Conservation (phyloP, 2,888 invertebrate species). For the Acleris sparsana region DNA sequence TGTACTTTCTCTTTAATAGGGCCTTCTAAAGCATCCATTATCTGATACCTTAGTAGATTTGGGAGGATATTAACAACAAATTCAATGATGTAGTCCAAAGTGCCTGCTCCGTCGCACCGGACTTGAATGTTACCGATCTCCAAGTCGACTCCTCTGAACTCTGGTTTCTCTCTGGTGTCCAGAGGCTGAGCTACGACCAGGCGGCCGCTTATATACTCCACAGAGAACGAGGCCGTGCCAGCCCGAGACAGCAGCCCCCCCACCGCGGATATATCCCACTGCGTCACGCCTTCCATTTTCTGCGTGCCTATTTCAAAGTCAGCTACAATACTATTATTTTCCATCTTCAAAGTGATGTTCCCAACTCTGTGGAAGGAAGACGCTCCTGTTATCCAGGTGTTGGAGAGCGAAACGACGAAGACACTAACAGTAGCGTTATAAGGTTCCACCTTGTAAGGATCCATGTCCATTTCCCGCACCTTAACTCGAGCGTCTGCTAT, state of each 20-base stretch:
- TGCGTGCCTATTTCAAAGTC: constrained; percentile 91
- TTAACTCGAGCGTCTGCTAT: constrained; percentile 87
- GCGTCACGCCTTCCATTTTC: constrained; percentile 88
- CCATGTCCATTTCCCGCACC: constrained; percentile 86
- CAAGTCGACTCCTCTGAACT: constrained; percentile 88
- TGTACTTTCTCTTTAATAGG: constrained; percentile 89
- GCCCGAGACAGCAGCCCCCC: constrained; percentile 87
- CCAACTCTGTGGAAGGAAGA: constrained; percentile 93
- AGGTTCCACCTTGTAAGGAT: constrained; percentile 90
- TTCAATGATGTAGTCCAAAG: constrained; percentile 92
- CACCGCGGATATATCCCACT: constrained; percentile 89
- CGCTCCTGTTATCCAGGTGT: constrained; percentile 91
- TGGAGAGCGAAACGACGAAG: constrained; percentile 86
- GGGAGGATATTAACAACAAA: constrained; percentile 91
- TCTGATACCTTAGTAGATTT: constrained; percentile 93
- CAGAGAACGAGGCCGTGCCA: constrained; percentile 89
- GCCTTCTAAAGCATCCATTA: constrained; percentile 92
- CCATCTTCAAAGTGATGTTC: constrained; percentile 88
- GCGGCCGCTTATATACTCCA: constrained; percentile 90
- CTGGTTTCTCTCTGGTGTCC: constrained; percentile 89
- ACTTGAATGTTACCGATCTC: constrained; percentile 93
- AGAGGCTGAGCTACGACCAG: constrained; percentile 89
- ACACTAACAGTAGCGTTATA: constrained; percentile 88
- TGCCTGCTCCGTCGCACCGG: constrained; percentile 93
- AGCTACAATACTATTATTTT: constrained; percentile 87